These are phyloP conservation scores for Saccopteryx leptura DNA, from an alignment of 2,113 vertebrate species.

Conservation along the genomic window DNA sequence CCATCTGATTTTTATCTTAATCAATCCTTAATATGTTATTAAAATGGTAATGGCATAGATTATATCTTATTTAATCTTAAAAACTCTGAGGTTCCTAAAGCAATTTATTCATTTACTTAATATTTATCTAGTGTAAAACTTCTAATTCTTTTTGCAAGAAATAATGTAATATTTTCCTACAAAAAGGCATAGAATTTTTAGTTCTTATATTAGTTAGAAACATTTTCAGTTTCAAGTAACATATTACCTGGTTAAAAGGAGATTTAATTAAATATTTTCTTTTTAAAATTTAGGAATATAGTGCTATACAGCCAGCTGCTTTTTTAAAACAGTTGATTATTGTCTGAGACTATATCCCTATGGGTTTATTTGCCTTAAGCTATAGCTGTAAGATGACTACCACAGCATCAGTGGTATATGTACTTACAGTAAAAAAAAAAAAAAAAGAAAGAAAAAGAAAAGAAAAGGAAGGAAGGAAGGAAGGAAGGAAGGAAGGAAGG, in stretches of 20 bases:
- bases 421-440: background rate
- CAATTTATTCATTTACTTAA: background rate
- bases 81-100: background rate
- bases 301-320: background rate
- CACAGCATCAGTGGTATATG: background rate
- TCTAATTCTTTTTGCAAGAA: background rate
- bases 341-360: background rate
- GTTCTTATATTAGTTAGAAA: background rate
- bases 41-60: background rate
- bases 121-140: background rate
- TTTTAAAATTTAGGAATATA: background rate
- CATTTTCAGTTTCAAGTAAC: background rate
- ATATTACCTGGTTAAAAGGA: background rate
- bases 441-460: too few species aligned
- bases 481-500: too few species aligned
- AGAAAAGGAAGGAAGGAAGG: too few species aligned
- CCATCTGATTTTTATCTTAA: background rate
- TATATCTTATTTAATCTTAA: background rate
- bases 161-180: background rate
- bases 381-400: background rate
- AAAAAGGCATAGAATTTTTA: background rate
- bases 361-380: background rate
- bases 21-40: background rate
- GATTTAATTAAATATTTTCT: background rate
- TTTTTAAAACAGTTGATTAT: background rate